phyloP scores from a whole-genome alignment of 2,888 invertebrate species.

The Linyphia triangularis region DNA sequence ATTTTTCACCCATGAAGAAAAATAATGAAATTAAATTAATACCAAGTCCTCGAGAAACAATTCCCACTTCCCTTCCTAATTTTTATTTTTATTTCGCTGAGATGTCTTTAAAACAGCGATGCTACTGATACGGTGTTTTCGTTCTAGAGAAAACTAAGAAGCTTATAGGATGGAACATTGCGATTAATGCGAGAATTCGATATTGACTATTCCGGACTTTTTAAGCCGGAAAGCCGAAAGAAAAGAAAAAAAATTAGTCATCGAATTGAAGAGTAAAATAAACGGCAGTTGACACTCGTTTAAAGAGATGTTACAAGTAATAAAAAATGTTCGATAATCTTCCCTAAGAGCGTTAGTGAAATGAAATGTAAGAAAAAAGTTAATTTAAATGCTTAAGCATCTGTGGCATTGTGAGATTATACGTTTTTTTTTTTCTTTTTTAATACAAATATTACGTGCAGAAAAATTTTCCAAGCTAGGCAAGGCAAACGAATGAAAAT shows the following conservation, averaged over 20 bases:
- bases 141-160: neutral
- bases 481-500: neutral
- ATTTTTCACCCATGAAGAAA: constrained; percentile 11
- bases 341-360: neutral
- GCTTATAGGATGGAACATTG: constrained; percentile 11
- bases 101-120: neutral
- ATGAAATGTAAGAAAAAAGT: neutral
- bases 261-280: neutral
- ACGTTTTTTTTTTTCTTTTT: neutral
- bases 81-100: neutral
- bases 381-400: constrained; percentile 7
- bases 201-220: neutral
- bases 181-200: neutral
- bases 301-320: neutral
- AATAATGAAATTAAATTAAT: neutral
- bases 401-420: constrained; percentile 13
- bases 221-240: neutral
- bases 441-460: neutral
- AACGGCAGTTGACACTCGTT: constrained; percentile 6
- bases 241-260: constrained; percentile 37
- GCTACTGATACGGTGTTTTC: neutral
- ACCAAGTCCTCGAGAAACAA: neutral
- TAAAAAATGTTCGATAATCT: constrained; percentile 18
- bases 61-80: neutral
- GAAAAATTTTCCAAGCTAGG: neutral